These are phyloP conservation scores for Albula glossodonta DNA, from an alignment of 2,113 vertebrate species.

Conservation along the genomic window DNA sequence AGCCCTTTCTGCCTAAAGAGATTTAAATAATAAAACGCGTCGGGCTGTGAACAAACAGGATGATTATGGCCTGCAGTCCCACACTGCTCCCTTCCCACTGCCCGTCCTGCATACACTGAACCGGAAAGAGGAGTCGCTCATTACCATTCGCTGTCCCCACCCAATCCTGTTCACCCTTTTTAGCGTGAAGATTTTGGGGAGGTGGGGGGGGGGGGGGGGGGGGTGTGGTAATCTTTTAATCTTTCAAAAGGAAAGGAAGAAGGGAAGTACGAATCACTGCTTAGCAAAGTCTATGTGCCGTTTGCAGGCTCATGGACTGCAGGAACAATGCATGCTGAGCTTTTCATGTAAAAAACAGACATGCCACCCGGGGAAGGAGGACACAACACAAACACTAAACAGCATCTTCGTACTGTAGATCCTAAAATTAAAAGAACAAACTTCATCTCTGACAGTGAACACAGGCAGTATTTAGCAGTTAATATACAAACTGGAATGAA, in stretches of 20 bases:
- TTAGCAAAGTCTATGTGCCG: neutral
- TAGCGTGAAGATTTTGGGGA: slow-evolving; percentile 19
- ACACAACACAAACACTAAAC: neutral
- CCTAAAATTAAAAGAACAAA: neutral
- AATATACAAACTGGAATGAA: slow-evolving; percentile 61
- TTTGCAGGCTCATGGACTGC: neutral
- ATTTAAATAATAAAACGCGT: slow-evolving; percentile 82
- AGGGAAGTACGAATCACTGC: slow-evolving; percentile 15
- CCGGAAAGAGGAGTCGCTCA: slow-evolving; percentile 71
- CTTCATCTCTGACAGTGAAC: slow-evolving; percentile 28
- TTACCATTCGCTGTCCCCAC: slow-evolving; percentile 69
- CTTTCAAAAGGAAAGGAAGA: slow-evolving; percentile 1
- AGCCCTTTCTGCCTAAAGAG: slow-evolving; percentile 75
- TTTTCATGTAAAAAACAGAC: neutral
- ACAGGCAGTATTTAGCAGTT: slow-evolving; percentile 50
- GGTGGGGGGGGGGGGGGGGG: slow-evolving; percentile 10
- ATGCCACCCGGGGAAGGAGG: neutral
- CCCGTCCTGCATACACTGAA: slow-evolving; percentile 65
- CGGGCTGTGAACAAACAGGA: slow-evolving; percentile 79
- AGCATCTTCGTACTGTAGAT: neutral
- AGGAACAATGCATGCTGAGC: too few relatives aligned
- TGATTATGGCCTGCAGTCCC: slow-evolving; percentile 81
- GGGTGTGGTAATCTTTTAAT: too few relatives aligned
- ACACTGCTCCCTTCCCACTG: slow-evolving; percentile 56
- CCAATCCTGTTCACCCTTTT: slow-evolving; percentile 8